Percentiles rank a stretch among this genome's conserved stretches.
Conservation (phyloP, 2,797 vertebrate species). For the Enoplosus armatus region DNA sequence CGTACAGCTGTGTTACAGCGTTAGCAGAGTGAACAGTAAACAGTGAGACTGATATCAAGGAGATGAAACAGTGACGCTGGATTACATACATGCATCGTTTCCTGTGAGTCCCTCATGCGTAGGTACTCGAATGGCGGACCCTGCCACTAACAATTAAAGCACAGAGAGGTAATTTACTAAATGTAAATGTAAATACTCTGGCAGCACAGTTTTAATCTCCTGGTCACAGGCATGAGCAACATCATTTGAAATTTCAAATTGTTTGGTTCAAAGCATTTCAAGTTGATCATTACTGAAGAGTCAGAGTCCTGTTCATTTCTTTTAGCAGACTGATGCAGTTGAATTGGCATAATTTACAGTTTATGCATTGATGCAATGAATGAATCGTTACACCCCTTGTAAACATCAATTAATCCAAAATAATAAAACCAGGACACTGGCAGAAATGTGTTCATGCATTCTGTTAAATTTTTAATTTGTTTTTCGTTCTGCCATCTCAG, state of each 20-base stretch:
- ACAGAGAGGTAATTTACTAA: background rate
- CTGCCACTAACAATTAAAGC: background rate
- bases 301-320: constrained; percentile 40
- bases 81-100: background rate
- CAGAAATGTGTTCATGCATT: constrained; percentile 44
- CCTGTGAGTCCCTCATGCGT: background rate
- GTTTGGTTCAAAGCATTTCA: constrained; percentile 5
- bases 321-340: constrained; percentile 27
- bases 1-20: background rate
- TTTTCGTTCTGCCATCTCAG: constrained; percentile 35
- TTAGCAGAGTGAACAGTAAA: background rate
- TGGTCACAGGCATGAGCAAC: background rate
- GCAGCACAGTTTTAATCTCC: background rate
- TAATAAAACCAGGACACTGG: constrained; percentile 43
- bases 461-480: constrained; percentile 49
- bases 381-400: constrained; percentile 21
- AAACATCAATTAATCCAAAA: constrained; percentile 53
- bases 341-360: constrained; percentile 31
- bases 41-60: background rate
- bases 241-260: background rate
- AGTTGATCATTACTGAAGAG: constrained; percentile 21
- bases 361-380: constrained; percentile 21
- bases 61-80: background rate
- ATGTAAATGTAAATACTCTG: background rate
- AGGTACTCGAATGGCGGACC: background rate